These are phyloP conservation scores for Helobdella robusta DNA, from an alignment of 2,888 invertebrate species.

Conservation along the genomic window DNA sequence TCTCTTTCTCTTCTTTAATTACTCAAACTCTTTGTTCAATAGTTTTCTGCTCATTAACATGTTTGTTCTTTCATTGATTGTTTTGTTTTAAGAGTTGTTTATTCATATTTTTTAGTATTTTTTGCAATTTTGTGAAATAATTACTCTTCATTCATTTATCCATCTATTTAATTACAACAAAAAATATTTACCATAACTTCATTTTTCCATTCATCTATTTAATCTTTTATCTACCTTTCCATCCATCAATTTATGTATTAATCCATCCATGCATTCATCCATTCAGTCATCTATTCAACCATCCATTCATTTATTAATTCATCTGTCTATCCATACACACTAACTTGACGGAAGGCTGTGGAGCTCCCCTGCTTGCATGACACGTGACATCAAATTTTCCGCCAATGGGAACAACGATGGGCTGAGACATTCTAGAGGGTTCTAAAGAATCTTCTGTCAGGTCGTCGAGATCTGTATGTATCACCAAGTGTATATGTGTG, in stretches of 20 bases:
- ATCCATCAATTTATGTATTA: background rate
- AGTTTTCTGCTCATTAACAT: too few relatives aligned
- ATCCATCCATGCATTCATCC: background rate
- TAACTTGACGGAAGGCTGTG: conserved; percentile 32
- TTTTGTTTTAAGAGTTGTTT: background rate
- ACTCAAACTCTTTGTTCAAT: too few relatives aligned
- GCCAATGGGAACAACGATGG: conserved; percentile 32
- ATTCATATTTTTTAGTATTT: background rate
- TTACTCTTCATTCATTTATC: background rate
- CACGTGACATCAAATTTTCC: conserved; percentile 33
- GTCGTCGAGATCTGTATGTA: conserved; percentile 32
- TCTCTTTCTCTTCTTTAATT: background rate
- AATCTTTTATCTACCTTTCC: background rate
- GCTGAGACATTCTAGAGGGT: conserved; percentile 27
- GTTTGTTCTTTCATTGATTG: background rate
- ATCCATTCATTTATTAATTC: background rate
- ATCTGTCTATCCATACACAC: conserved; percentile 12
- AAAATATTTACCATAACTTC: background rate
- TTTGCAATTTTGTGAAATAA: too few relatives aligned
- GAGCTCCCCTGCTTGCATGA: conserved; percentile 31
- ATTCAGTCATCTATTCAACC: background rate
- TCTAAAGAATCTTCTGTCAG: conserved; percentile 32
- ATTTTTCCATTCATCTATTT: background rate
- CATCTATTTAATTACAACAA: background rate
- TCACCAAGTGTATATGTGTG: background rate